Evolutionary conservation across 1,140 invertebrate species (phyloP).

Genomic region (Grapholita molesta): DNA sequence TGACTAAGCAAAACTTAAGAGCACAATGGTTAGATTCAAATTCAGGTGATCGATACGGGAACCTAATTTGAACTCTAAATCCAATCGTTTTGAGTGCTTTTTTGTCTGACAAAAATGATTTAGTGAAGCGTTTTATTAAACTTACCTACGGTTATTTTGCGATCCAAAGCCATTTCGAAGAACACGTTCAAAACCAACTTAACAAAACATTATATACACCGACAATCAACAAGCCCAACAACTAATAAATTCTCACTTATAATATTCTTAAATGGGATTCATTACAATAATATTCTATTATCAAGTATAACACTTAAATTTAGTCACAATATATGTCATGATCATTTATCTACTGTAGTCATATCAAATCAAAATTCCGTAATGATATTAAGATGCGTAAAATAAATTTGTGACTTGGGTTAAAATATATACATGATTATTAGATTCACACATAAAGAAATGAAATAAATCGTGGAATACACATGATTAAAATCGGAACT

Average conservation of each 20-base stretch:
- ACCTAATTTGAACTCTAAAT: neutral
- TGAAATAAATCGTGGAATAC: slow-evolving; percentile 8
- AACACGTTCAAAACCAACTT: slow-evolving; percentile 22
- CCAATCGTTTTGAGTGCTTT: neutral
- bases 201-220: slow-evolving; percentile 45
- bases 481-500: slow-evolving; percentile 23
- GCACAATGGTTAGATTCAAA: neutral
- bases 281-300: slow-evolving; percentile 32
- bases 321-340: slow-evolving; percentile 57
- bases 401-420: slow-evolving; percentile 46
- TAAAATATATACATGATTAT: slow-evolving; percentile 45
- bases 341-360: slow-evolving; percentile 24
- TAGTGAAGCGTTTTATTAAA: neutral
- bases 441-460: slow-evolving; percentile 29
- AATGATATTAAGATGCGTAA: neutral
- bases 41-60: neutral
- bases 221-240: slow-evolving; percentile 50
- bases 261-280: slow-evolving; percentile 37
- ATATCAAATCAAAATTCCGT: neutral
- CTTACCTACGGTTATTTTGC: slow-evolving; percentile 7
- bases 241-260: slow-evolving; percentile 56
- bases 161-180: neutral
- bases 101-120: neutral
- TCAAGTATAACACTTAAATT: slow-evolving; percentile 45
- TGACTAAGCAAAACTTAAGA: slow-evolving; percentile 12